Evolutionary conservation across 2,113 vertebrate species (phyloP).

Genomic region (Corythaeola cristata): DNA sequence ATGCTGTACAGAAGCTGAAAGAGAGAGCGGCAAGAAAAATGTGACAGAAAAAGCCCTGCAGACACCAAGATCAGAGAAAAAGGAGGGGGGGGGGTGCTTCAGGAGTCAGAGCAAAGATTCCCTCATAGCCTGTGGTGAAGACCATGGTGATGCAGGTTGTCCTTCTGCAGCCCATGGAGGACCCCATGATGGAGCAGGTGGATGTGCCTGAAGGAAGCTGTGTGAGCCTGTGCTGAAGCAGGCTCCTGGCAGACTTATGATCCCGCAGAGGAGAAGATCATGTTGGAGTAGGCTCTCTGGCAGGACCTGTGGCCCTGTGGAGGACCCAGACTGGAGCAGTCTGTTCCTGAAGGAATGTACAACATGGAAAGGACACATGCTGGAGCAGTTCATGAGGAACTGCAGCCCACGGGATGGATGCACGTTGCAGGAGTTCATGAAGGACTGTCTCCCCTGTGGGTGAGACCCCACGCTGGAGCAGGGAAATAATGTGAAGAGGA

Average conservation of each 20-base stretch:
- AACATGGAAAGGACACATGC: neutral
- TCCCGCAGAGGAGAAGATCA: neutral
- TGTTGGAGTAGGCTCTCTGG: no score
- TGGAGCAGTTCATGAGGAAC: neutral
- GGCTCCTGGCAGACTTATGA: neutral
- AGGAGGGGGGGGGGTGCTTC: neutral
- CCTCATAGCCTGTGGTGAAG: neutral
- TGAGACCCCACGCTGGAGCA: neutral
- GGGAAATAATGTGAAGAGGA: neutral
- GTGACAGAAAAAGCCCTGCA: neutral
- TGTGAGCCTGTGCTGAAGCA: neutral
- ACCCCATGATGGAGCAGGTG: neutral
- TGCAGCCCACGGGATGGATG: neutral
- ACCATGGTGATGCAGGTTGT: neutral
- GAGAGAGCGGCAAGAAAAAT: neutral
- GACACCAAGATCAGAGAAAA: neutral
- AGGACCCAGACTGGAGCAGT: neutral
- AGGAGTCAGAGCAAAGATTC: neutral
- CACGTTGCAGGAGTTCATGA: neutral
- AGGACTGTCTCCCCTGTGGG: neutral
- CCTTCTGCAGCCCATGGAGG: neutral
- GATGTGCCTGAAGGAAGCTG: neutral
- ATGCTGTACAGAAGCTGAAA: neutral
- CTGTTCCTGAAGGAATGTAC: neutral
- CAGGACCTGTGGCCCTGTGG: fast-evolving